Percentiles rank a stretch among this genome's conserved stretches.
Conservation (phyloP, 2,113 vertebrate genomes). For the Solenodon paradoxus region DNA sequence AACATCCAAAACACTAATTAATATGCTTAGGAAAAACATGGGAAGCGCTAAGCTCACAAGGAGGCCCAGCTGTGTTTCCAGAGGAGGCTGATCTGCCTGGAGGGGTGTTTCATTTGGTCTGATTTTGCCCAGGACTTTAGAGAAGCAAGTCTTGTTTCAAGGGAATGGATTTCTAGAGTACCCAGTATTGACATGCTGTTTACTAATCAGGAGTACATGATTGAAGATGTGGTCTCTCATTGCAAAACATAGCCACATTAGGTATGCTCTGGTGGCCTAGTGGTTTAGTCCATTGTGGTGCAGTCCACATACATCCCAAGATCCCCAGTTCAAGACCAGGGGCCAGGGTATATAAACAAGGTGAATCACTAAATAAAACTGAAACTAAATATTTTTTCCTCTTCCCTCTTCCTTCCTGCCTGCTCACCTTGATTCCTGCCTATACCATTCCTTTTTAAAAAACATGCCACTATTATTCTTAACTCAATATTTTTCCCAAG, state of each 20-base stretch:
- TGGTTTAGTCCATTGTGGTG: no score
- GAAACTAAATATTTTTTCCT: no score
- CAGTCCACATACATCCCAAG: no score
- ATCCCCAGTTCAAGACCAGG: no score
- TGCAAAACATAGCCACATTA: no score
- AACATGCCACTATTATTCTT: not conserved
- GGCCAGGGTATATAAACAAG: no score
- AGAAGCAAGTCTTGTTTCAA: constrained; percentile 8
- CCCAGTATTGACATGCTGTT: not conserved
- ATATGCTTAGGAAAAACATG: not conserved
- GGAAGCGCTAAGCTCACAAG: not conserved
- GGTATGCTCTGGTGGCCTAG: no score
- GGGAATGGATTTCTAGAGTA: not conserved
- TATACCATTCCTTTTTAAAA: no score
- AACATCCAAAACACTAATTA: not conserved
- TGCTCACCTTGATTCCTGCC: no score
- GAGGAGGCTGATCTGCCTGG: not conserved
- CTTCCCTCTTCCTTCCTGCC: no score
- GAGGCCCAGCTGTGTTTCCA: not conserved
- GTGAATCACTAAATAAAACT: no score
- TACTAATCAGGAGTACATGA: not conserved
- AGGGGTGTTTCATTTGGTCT: not conserved
- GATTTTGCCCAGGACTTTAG: not conserved
- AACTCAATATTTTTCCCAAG: not conserved
- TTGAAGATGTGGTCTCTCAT: not conserved